phyloP scores from a whole-genome alignment of 2,888 invertebrate genomes.

The Phlogophora meticulosa region DNA sequence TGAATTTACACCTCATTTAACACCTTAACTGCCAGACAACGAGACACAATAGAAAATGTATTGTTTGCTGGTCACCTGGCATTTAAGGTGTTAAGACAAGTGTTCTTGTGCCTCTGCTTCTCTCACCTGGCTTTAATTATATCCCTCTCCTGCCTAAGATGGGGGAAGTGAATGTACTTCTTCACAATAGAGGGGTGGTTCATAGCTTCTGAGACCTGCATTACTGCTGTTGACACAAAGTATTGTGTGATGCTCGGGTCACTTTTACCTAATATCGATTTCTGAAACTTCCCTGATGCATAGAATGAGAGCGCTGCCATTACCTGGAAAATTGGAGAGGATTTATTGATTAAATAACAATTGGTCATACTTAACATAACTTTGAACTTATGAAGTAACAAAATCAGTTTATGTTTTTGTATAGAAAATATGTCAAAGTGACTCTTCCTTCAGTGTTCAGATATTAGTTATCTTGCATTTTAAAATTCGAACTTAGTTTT shows the following conservation, averaged over 20 bases:
- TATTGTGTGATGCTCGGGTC: slow-evolving; percentile 85
- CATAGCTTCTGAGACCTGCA: slow-evolving; percentile 85
- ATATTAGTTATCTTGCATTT: too few relatives aligned
- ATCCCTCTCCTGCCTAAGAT: slow-evolving; percentile 84
- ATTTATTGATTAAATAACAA: background rate
- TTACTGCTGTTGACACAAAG: slow-evolving; percentile 83
- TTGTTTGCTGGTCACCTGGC: too few relatives aligned
- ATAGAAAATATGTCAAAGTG: too few relatives aligned
- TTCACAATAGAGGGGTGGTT: slow-evolving; percentile 84
- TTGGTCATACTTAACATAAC: too few relatives aligned
- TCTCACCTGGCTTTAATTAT: slow-evolving; percentile 82
- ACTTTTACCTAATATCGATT: slow-evolving; percentile 81
- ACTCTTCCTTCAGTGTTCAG: too few relatives aligned
- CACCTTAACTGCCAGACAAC: too few relatives aligned
- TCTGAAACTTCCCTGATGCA: slow-evolving; percentile 86
- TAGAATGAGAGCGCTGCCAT: slow-evolving; percentile 85
- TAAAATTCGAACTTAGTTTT: too few relatives aligned
- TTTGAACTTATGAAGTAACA: too few relatives aligned
- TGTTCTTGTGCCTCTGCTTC: background rate
- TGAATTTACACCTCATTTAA: too few relatives aligned
- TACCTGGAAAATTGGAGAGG: slow-evolving; percentile 71
- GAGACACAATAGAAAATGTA: too few relatives aligned
- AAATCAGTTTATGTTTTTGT: too few relatives aligned
- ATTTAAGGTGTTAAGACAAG: too few relatives aligned
- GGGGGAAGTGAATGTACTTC: slow-evolving; percentile 87